Evolutionary conservation across 2,888 invertebrate genomes (phyloP), one percentile per base, ranked within the genome.

Genomic region (Caradrina kadenii): DNA sequence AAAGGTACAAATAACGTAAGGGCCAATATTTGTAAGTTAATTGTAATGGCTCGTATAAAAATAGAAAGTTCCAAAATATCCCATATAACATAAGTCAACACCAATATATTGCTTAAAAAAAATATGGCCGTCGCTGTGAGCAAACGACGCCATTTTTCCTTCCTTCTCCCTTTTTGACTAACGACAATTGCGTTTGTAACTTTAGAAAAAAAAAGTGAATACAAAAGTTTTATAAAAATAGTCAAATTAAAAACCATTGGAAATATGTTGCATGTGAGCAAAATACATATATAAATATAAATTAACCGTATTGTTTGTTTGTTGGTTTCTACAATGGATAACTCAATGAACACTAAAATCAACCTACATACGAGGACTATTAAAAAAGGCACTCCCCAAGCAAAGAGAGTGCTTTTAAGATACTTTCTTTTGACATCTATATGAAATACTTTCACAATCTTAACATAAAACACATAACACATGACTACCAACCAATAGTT

Each of bases 401-500:
- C 71, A 48, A 71, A 75, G 0, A 71, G 17, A 15, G 19, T 48
- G 17, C 78, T 61, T 22, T 49, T 71, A 0, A 77, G 22, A 52
- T 71, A 77, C 4, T 17, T 77, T 1, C 49, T 56, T 7, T 77
- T 52, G 13, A 70, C 22, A 7, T 75, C 22, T 6, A 11, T 8
- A 11, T 26, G 7, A 1, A 75, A 71, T 1, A 70, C 59, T 35
- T 77, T 70, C 0, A 74, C 71, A 49, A 75, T 48, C 21, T 69
- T 67, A n/a, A 63, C 21, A 31, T 76, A 69, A 15, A 69, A 56
- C 21, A 50, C 17, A 1, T 61, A 70, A 53, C 71, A 70, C 48
- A 70, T 61, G 0, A 75, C 63, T 2, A 75, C n/a, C 8, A 64
- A 50, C 71, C 60, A 77, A 21, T 61, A 42, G 11, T 70, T 61